These are phyloP conservation scores for Cynopterus brachyotis DNA, from an alignment of 2,113 vertebrate species.

Conservation along the genomic window DNA sequence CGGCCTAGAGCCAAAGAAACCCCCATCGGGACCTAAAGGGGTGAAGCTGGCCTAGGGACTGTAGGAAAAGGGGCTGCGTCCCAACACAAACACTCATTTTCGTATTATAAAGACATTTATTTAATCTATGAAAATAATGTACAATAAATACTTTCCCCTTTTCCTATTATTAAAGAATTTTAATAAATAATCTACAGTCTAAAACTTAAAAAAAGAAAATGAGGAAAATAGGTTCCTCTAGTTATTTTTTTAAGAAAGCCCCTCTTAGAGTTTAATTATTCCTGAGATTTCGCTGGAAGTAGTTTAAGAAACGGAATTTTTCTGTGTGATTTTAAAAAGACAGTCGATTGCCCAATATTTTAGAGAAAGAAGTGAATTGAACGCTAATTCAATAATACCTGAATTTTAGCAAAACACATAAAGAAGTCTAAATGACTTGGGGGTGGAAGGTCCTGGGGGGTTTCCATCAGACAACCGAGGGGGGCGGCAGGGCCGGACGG, in stretches of 20 bases:
- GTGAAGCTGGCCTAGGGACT: neutral
- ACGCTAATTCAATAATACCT: slow-evolving; percentile 82
- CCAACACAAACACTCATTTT: slow-evolving; percentile 39
- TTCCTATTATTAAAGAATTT: slow-evolving; percentile 96
- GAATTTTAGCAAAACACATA: slow-evolving; percentile 76
- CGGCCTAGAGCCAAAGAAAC: too few species aligned
- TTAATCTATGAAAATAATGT: slow-evolving; percentile 99
- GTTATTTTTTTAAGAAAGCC: slow-evolving; percentile 42
- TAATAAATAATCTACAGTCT: slow-evolving; percentile 98
- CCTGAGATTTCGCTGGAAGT: slow-evolving; percentile 88
- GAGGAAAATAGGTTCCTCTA: slow-evolving; percentile 76
- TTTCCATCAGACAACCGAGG: neutral
- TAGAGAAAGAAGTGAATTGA: slow-evolving; percentile 33
- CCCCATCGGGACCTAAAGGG: neutral
- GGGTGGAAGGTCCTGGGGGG: neutral
- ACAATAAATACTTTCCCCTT: slow-evolving; percentile 99
- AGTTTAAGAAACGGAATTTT: slow-evolving; percentile 77
- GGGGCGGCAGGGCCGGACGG: neutral
- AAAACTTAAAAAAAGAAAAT: slow-evolving; percentile 88
- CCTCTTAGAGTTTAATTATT: slow-evolving; percentile 75
- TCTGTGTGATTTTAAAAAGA: slow-evolving; percentile 36
- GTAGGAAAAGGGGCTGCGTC: neutral
- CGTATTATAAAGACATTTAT: slow-evolving; percentile 89
- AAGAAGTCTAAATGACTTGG: slow-evolving; percentile 36
- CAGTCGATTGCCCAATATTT: slow-evolving; percentile 72